Evolutionary conservation across 2,113 vertebrate genomes (phyloP).

Genomic region (Motacilla tschutschensis): DNA sequence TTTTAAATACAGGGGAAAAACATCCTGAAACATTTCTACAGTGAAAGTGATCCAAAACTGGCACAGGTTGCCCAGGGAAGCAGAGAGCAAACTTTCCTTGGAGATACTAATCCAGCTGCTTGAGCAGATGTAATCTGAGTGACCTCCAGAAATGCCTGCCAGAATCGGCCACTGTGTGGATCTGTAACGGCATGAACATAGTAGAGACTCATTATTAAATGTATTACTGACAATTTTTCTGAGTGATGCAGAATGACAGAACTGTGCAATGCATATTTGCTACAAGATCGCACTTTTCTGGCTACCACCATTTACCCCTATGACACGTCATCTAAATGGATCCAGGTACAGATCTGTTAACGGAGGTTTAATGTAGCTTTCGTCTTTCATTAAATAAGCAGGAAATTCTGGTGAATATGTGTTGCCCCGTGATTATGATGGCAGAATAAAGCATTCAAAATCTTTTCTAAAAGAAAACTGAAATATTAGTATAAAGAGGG

Average conservation of each 20-base stretch:
- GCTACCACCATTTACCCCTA: neutral
- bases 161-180: neutral
- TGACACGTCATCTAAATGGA: rapidly evolving
- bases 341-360: neutral
- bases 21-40: rapidly evolving
- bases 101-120: neutral
- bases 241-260: neutral
- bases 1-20: neutral
- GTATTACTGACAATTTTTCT: neutral
- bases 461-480: neutral
- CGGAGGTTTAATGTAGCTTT: neutral
- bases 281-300: neutral
- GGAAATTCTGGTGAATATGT: neutral
- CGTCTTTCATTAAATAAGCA: neutral
- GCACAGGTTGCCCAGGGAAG: neutral
- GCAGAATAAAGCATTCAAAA: neutral
- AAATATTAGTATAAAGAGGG: neutral
- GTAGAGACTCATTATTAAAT: neutral
- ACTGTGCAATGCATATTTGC: neutral
- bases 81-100: rapidly evolving
- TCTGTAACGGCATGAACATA: neutral
- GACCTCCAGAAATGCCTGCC: neutral
- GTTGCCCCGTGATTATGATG: neutral
- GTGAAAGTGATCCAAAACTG: neutral
- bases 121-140: neutral